Evolutionary conservation across 2,888 invertebrate species (phyloP), one percentile per base, ranked within the genome.

Genomic region (Campopleginae sp.): DNA sequence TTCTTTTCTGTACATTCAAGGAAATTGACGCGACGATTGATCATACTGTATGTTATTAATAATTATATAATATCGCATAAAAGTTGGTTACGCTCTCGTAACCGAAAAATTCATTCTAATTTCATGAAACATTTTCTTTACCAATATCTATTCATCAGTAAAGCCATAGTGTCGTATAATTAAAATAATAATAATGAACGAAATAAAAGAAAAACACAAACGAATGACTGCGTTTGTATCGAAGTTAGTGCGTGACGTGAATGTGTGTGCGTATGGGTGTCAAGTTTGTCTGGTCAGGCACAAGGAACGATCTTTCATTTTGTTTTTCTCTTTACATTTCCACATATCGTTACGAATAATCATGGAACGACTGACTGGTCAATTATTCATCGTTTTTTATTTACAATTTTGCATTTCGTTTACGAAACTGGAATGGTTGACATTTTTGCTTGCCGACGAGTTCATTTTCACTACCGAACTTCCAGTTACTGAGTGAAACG

Each of bases 1-100:
- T 86, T 80, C 88, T 90, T 90, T 91, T 87, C 89, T 92, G 89
- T 91, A 91, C 89, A 91, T 91, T 92, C 91, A 89, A 82, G 82
- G 87, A 87, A 88, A 87, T 86, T 46, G 51, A 81, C 81, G 65
- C 71, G 77, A 84, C 72, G 61, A 78, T 80, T 75, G 51, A 80
- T 80, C 44, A 72, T 78, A 38, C 58, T 74, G 66, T 74, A 65
- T 61, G 81, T 87, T 44, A 46, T 33, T 76, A 23, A 65, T 65
- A 48, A 86, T 76, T 79, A 80, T 79, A 80, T 82, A 63, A 85
- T 80, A 48, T 71, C 77, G 66, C 42, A 83, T 33, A 61, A n/a
- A 14, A 10, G 58, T 74, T 48, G 23, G 31, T 58, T 27, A 23
- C 54, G 54, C 23, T 8, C 33, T 19, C 68, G 74, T 27, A 19